A percentile compares a stretch with the other conserved stretches of the same genome.
Evolutionary conservation across 2,888 invertebrate species (phyloP).

Genomic region (Lissocephala sabroskyi): DNA sequence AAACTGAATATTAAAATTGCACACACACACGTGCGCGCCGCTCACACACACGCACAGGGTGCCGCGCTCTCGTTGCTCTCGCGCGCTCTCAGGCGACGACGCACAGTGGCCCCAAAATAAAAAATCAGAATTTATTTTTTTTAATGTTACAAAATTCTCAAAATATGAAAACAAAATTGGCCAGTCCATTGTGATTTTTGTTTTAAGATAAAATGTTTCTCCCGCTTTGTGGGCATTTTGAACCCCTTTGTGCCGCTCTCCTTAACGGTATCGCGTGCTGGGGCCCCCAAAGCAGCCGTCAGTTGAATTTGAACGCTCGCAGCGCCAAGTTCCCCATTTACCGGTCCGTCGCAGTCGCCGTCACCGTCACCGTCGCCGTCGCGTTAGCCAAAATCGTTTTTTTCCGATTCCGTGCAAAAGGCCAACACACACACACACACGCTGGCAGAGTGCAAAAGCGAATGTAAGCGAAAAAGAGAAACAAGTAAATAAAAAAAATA

Average conservation of each 20-base stretch:
- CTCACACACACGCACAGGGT: too few species aligned
- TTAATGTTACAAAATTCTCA: too few species aligned
- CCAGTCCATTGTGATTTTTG: slow-evolving; percentile 24
- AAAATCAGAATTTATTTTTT: background rate
- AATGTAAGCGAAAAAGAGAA: slow-evolving; percentile 1
- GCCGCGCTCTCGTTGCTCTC: too few species aligned
- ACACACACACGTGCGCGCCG: too few species aligned
- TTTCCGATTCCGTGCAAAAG: slow-evolving; percentile 15
- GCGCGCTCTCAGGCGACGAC: too few species aligned
- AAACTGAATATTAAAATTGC: too few species aligned
- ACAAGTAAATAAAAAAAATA: slow-evolving; percentile 8
- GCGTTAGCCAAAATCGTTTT: slow-evolving; percentile 19
- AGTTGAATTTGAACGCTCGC: slow-evolving; percentile 45
- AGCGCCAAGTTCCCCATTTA: slow-evolving; percentile 21
- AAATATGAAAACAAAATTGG: slow-evolving; percentile 32
- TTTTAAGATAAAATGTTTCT: slow-evolving; percentile 8
- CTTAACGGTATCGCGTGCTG: slow-evolving; percentile 48
- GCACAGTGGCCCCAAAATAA: background rate
- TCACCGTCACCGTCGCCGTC: slow-evolving; percentile 26
- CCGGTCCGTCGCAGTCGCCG: too few species aligned
- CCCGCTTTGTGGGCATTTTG: too few species aligned
- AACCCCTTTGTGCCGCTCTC: too few species aligned
- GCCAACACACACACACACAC: slow-evolving; percentile 8
- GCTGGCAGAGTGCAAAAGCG: background rate
- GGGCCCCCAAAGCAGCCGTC: slow-evolving; percentile 28